These are phyloP conservation scores for Protobothrops flavoviridis DNA, from an alignment of 2,113 vertebrate species.

Conservation along the genomic window DNA sequence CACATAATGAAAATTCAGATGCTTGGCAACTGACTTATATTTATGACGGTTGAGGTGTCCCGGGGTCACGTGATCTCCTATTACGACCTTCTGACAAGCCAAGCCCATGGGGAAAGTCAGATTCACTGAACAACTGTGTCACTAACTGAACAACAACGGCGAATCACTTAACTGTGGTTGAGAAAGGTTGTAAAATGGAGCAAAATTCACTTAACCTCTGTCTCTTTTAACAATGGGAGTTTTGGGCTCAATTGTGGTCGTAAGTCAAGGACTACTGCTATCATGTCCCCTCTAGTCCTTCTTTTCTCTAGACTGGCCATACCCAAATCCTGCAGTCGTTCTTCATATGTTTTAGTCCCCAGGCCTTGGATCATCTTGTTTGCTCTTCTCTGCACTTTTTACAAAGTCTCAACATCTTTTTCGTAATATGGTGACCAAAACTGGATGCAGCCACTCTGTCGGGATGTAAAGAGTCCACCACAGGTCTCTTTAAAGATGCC, in stretches of 20 bases:
- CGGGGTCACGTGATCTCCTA: too few species aligned
- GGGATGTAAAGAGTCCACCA: background rate
- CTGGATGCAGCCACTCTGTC: background rate
- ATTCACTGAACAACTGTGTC: too few species aligned
- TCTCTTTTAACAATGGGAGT: too few species aligned
- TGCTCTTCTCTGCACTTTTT: background rate
- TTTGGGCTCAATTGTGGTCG: too few species aligned
- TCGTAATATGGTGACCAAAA: background rate
- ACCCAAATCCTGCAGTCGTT: background rate
- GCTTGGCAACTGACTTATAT: background rate
- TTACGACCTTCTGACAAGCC: too few species aligned
- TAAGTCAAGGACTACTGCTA: too few species aligned
- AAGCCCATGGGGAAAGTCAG: too few species aligned
- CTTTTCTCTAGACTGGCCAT: background rate
- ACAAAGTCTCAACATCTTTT: background rate
- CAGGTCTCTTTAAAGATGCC: background rate
- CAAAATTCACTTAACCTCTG: too few species aligned
- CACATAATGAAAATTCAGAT: background rate
- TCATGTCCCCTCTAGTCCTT: background rate
- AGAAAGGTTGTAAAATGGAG: too few species aligned
- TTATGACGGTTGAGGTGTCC: background rate
- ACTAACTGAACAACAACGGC: too few species aligned
- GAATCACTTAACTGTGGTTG: too few species aligned
- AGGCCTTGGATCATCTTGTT: background rate
- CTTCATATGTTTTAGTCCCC: background rate